Evolutionary conservation across 2,888 invertebrate species (phyloP).

Genomic region (Phorcus lineatus): DNA sequence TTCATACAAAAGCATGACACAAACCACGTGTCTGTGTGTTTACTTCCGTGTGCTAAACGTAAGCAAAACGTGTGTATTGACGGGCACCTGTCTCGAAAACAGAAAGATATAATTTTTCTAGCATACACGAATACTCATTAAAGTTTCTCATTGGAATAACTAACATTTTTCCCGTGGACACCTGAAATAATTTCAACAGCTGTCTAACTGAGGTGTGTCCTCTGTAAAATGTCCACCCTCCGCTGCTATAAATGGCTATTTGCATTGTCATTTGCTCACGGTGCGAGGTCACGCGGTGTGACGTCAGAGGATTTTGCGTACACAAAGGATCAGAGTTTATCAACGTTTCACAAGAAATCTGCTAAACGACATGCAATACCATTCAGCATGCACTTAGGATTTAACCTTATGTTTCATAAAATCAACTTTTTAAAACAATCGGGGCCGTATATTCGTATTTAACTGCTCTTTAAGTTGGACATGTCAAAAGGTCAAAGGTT

Average conservation of each 20-base stretch:
- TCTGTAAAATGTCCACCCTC: conserved; percentile 20
- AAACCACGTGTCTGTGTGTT: conserved; percentile 32
- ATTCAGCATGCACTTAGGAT: not conserved
- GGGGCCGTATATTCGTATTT: too few species aligned
- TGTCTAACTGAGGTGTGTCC: conserved; percentile 19
- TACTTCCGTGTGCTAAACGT: conserved; percentile 44
- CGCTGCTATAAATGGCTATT: conserved; percentile 31
- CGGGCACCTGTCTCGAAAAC: conserved; percentile 9
- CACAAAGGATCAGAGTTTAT: conserved; percentile 16
- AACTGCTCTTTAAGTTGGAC: conserved; percentile 29
- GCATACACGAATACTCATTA: not conserved
- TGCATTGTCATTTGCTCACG: conserved; percentile 26
- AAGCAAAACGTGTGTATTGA: conserved; percentile 36
- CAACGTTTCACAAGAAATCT: not conserved
- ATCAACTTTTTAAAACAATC: conserved; percentile 12
- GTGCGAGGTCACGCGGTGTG: conserved; percentile 30
- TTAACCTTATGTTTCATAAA: not conserved
- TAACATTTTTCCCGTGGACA: conserved; percentile 5
- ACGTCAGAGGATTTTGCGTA: conserved; percentile 32
- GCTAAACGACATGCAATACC: not conserved
- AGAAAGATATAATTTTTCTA: conserved; percentile 12
- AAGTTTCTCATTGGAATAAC: not conserved
- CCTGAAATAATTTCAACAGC: not conserved
- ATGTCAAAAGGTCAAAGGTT: conserved; percentile 73
- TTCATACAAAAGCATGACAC: not conserved